Evolutionary conservation across 2,888 invertebrate genomes (phyloP).

Genomic region (Eupithecia insigniata): DNA sequence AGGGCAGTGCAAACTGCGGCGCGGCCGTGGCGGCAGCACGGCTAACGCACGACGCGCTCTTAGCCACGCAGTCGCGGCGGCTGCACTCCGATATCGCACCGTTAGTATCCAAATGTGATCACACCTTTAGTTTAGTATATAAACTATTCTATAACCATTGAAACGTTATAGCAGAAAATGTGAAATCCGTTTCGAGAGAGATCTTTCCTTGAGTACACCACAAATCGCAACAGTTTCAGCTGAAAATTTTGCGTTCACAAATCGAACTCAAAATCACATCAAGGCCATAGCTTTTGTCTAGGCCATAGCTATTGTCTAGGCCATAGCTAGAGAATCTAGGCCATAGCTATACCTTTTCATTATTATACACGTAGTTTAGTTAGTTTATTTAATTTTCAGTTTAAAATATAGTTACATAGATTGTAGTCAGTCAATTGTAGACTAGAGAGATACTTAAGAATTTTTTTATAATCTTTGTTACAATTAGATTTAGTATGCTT

Average conservation of each 20-base stretch:
- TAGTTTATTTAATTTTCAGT: background rate
- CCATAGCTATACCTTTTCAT: background rate
- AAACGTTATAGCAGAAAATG: no score
- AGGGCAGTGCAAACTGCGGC: conserved; percentile 70
- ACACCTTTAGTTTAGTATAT: background rate
- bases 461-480: background rate
- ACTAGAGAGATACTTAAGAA: background rate
- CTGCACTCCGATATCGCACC: conserved; percentile 85
- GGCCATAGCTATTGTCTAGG: no score
- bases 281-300: background rate
- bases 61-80: conserved; percentile 91
- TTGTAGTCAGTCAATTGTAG: background rate
- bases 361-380: background rate
- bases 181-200: background rate
- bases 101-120: conserved; percentile 52
- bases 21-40: conserved; percentile 63
- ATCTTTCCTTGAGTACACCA: background rate
- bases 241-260: background rate
- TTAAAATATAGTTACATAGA: background rate
- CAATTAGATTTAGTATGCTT: background rate
- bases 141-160: background rate
- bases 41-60: conserved; percentile 91
- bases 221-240: background rate
- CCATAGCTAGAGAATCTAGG: background rate
- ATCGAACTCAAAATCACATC: background rate